Base-by-base conservation (phyloP, 35 echinoderm and acorn worm species). In the Stichopus chloronotus region DNA sequence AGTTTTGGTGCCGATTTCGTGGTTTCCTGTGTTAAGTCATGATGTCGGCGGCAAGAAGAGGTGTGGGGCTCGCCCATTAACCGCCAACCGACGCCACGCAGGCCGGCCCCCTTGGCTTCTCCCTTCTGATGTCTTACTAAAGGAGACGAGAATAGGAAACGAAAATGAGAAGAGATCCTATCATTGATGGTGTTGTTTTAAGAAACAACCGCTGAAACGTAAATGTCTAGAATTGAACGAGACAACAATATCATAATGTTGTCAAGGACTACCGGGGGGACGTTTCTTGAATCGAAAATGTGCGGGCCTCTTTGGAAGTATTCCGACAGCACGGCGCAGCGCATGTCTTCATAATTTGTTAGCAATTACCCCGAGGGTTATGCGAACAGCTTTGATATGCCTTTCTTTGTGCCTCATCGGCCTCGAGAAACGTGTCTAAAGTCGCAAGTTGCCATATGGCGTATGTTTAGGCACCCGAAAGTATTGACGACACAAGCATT, bases 401-500 rank as follows among this genome's bases (percentile, higher is more conserved):
- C 76, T 79, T 79, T 65, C 90, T 91, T 91, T 91, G 90, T 91
- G 90, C 79, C 55, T 59, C 12, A 79, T 77, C 90, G 90, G 11
- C 90, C 90, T 79, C 76, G 55, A 65, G 76, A 91, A 91, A 91
- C 90, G 90, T 91, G 90, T 77, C 90, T 53, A 79, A 57, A 54
- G 72, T 79, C 90, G 90, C 76, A 91, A 79, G 25, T 91, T 79
- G 90, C 90, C 90, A 91, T 91, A 91, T 91, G 90, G 90, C 90
- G 90, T 91, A 91, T 91, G 90, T 91, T 91, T 91, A 91, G 90
- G 90, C 90, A 91, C 76, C 90, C 76, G 76, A 91, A 91, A 91
- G 71, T 77, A 57, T 91, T 71, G 69, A 16, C 90, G 68, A 91
- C 52, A 56, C 54, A 57, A 52, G 56, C 53, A 53, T 56, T 8